A percentile compares a stretch with the other conserved stretches of the same genome.
Conservation (phyloP, 2,888 invertebrate genomes). For the Xanthorhoe spadicearia region DNA sequence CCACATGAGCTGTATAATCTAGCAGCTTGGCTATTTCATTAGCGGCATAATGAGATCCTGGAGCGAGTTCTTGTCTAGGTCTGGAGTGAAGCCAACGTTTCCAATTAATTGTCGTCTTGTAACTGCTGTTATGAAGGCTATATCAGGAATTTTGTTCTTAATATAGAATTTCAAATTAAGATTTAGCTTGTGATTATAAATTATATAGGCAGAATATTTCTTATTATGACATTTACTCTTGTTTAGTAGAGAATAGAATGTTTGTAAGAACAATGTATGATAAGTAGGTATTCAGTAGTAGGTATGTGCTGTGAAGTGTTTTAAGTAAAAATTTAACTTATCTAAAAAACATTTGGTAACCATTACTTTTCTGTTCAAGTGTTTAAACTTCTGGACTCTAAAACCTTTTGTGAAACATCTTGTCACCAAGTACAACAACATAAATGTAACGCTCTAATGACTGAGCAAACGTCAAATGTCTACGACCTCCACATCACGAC, state of each 20-base stretch:
- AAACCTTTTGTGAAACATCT: background rate
- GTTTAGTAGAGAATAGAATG: no score
- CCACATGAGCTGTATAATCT: slow-evolving; percentile 29
- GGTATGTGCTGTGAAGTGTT: no score
- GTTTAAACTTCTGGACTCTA: no score
- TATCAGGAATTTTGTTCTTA: background rate
- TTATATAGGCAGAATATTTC: no score
- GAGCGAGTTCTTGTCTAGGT: slow-evolving; percentile 24
- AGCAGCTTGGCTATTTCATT: slow-evolving; percentile 25
- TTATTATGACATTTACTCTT: no score
- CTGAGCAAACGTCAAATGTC: slow-evolving; percentile 72
- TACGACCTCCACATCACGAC: slow-evolving; percentile 71
- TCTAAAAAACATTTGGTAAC: no score
- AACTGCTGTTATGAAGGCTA: background rate
- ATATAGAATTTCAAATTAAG: no score
- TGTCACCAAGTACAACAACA: slow-evolving; percentile 40
- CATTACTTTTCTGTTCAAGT: no score
- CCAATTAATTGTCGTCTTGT: background rate
- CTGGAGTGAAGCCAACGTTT: slow-evolving; percentile 6
- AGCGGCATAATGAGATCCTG: slow-evolving; percentile 30
- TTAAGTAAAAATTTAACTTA: no score
- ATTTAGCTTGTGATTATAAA: no score
- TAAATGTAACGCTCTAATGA: slow-evolving; percentile 79
- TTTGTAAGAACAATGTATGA: no score
- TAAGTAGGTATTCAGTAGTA: no score